Conservation (phyloP, 1,140 invertebrate genomes). For the Panonychus citri region DNA sequence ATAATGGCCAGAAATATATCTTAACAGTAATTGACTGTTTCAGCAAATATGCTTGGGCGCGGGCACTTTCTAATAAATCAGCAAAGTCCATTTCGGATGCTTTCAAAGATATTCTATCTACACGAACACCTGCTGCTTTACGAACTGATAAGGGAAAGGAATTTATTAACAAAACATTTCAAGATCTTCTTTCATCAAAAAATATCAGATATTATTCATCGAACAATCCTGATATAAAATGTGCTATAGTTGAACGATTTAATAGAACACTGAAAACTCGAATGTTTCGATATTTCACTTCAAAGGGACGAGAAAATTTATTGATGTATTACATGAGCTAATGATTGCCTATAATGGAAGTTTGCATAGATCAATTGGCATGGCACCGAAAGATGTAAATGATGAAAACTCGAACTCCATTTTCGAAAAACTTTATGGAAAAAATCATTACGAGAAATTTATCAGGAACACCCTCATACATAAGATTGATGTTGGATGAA, state of each 20-base stretch:
- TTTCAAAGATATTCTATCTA: constrained; percentile 10
- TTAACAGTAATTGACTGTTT: constrained; percentile 16
- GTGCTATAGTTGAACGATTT: constrained; percentile 25
- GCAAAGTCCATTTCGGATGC: constrained; percentile 5
- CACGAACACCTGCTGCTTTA: not conserved
- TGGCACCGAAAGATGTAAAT: constrained; percentile 21
- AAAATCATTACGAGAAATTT: not conserved
- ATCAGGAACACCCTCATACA: not conserved
- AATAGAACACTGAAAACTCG: constrained; percentile 26
- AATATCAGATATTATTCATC: constrained; percentile 23
- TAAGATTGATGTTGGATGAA: not conserved
- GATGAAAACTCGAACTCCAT: constrained; percentile 14
- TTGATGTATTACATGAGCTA: constrained; percentile 20
- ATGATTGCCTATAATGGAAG: constrained; percentile 24
- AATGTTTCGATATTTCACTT: constrained; percentile 25
- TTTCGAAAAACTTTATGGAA: not conserved
- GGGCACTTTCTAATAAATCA: constrained; percentile 13
- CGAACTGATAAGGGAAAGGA: constrained; percentile 7
- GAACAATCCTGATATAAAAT: constrained; percentile 23
- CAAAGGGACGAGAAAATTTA: constrained; percentile 22
- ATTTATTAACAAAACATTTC: constrained; percentile 14
- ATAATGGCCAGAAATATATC: constrained; percentile 14
- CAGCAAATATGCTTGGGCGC: constrained; percentile 14
- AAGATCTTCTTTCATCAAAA: constrained; percentile 17
- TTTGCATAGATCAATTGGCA: constrained; percentile 23